Percentiles rank a stretch among this genome's conserved stretches.
Evolutionary conservation across 2,797 vertebrate genomes (phyloP).

Genomic region (Chrosomus eos): DNA sequence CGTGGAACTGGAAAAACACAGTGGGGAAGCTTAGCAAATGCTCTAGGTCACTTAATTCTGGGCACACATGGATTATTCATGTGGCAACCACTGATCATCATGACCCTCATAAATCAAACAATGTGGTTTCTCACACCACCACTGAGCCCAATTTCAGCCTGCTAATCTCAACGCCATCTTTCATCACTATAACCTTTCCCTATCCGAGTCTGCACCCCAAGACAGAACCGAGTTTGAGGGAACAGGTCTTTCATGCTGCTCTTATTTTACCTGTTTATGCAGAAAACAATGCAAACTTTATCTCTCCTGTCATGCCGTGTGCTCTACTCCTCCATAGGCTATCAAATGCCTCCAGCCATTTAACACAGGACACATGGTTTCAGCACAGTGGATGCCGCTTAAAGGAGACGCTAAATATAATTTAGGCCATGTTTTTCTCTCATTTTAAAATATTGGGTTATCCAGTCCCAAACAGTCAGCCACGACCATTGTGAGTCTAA

Average conservation of each 20-base stretch:
- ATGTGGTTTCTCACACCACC: slow-evolving; percentile 72
- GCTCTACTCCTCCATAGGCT: slow-evolving; percentile 8
- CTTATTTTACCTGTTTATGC: slow-evolving; percentile 42
- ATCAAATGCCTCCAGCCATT: slow-evolving; percentile 35
- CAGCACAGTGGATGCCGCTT: neutral
- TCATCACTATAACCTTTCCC: slow-evolving; percentile 82
- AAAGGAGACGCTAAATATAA: neutral
- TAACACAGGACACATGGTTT: slow-evolving; percentile 12
- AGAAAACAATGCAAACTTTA: slow-evolving; percentile 27
- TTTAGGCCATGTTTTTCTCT: slow-evolving; percentile 21
- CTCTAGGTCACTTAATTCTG: slow-evolving; percentile 79
- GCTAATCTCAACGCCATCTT: slow-evolving; percentile 82
- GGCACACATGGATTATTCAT: slow-evolving; percentile 84
- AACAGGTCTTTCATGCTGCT: slow-evolving; percentile 59
- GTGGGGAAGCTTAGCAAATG: slow-evolving; percentile 72
- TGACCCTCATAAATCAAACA: slow-evolving; percentile 83
- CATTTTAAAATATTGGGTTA: neutral
- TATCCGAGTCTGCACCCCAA: slow-evolving; percentile 70
- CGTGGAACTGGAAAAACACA: slow-evolving; percentile 41
- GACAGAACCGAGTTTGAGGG: slow-evolving; percentile 67
- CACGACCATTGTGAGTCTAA: neutral
- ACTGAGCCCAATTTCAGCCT: slow-evolving; percentile 71
- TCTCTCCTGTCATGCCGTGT: slow-evolving; percentile 18
- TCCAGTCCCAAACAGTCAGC: neutral
- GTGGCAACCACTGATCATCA: slow-evolving; percentile 76